Percentiles rank a stretch among this genome's conserved stretches.
phyloP scores from a whole-genome alignment of 2,888 invertebrate genomes.

The Drosophila melanosoma region DNA sequence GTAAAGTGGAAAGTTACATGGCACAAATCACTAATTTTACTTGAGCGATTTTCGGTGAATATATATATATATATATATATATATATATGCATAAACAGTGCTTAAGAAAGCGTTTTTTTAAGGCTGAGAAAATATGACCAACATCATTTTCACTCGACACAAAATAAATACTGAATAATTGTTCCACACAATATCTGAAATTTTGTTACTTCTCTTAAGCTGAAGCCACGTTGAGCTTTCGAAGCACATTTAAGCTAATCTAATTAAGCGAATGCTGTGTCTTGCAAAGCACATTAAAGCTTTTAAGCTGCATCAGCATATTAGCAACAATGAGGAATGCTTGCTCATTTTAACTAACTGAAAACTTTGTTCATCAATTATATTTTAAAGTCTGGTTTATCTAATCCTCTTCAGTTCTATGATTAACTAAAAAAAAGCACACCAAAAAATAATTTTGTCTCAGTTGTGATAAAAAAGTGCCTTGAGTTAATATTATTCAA shows the following conservation, averaged over 20 bases:
- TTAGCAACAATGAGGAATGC: background rate
- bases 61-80: background rate
- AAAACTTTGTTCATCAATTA: background rate
- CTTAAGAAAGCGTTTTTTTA: background rate
- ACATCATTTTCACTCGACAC: background rate
- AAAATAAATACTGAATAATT: background rate
- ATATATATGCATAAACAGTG: background rate
- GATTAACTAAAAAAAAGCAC: background rate
- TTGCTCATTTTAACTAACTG: background rate
- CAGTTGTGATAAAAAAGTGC: background rate
- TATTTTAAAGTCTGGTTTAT: background rate
- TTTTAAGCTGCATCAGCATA: background rate
- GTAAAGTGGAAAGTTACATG: slow-evolving; percentile 73
- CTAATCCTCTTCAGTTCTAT: background rate
- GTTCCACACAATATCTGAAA: background rate
- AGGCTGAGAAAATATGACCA: background rate
- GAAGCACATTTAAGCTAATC: background rate
- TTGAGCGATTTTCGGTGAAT: background rate
- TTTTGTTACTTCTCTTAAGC: background rate
- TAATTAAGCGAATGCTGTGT: background rate
- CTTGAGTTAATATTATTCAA: background rate
- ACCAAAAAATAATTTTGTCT: background rate
- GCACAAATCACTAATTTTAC: background rate
- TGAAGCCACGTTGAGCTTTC: background rate
- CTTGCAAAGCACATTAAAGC: background rate